These are phyloP conservation scores for Endomychus coccineus DNA, from an alignment of 2,888 invertebrate species.

Conservation along the genomic window DNA sequence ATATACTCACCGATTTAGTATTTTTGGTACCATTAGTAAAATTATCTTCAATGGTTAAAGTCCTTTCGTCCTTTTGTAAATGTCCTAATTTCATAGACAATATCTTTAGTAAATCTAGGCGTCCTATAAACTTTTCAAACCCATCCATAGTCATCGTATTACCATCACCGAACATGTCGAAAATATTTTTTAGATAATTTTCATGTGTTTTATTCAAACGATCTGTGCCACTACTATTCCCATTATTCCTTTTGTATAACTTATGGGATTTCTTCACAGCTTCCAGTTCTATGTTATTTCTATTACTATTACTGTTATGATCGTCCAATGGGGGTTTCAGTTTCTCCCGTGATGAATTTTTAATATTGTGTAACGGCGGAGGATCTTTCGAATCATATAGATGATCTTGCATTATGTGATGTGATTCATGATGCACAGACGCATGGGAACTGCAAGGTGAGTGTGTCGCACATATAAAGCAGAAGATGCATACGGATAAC, in stretches of 20 bases:
- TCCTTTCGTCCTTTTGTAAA: conserved; percentile 5
- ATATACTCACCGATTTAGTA: too few species aligned
- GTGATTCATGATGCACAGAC: conserved; percentile 25
- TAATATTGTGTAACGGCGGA: conserved; percentile 17
- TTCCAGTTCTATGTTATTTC: not conserved
- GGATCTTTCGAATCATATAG: conserved; percentile 24
- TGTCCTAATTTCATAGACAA: conserved; percentile 35
- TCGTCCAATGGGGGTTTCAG: conserved; percentile 24
- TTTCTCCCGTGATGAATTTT: conserved; percentile 23
- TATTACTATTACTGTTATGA: not conserved
- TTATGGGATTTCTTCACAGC: conserved; percentile 5
- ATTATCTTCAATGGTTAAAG: not conserved
- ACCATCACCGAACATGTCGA: conserved; percentile 59
- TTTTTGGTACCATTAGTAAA: too few species aligned
- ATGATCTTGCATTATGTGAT: too few species aligned
- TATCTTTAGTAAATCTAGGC: conserved; percentile 24
- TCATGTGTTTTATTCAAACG: conserved; percentile 33
- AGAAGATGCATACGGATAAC: conserved; percentile 76
- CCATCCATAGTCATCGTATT: conserved; percentile 57
- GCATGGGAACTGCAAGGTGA: conserved; percentile 67
- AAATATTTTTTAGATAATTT: conserved; percentile 59
- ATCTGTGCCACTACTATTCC: conserved; percentile 19
- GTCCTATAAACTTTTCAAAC: conserved; percentile 61
- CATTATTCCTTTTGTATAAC: conserved; percentile 14
- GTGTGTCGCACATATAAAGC: conserved; percentile 71